A percentile compares a stretch with the other conserved stretches of the same genome.
Evolutionary conservation across 2,888 invertebrate species (phyloP).

Genomic region (Yponomeuta evonymella): DNA sequence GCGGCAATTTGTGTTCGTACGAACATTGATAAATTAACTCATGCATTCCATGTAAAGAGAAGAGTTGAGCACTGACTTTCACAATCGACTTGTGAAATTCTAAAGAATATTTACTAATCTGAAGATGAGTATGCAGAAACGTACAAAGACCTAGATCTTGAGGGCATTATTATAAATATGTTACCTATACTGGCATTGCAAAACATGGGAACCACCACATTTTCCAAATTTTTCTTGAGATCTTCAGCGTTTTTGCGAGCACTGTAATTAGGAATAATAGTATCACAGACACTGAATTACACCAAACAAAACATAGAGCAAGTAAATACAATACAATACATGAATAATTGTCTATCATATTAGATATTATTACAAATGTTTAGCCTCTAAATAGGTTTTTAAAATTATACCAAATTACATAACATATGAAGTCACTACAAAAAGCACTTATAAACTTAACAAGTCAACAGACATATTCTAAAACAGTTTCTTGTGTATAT

Average conservation of each 20-base stretch:
- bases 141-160: constrained; percentile 62
- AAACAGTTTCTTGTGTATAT: no score
- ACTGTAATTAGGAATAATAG: constrained; percentile 82
- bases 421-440: not conserved
- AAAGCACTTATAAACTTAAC: not conserved
- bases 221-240: constrained; percentile 94
- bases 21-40: not conserved
- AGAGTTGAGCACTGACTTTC: constrained; percentile 32
- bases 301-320: constrained; percentile 23
- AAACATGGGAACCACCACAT: constrained; percentile 98
- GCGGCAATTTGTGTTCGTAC: not conserved
- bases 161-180: constrained; percentile 75
- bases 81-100: constrained; percentile 56
- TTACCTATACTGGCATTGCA: constrained; percentile 91
- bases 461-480: no score
- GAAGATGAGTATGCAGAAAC: constrained; percentile 53
- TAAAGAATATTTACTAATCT: constrained; percentile 47
- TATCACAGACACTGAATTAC: constrained; percentile 70
- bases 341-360: not conserved
- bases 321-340: constrained; percentile 2
- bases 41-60: constrained; percentile 6
- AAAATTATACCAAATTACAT: not conserved
- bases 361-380: not conserved
- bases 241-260: constrained; percentile 96
- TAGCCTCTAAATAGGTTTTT: no score